Evolutionary conservation across 2,888 invertebrate genomes (phyloP), one percentile per base, ranked within the genome.

Genomic region (Tenthredo livida): DNA sequence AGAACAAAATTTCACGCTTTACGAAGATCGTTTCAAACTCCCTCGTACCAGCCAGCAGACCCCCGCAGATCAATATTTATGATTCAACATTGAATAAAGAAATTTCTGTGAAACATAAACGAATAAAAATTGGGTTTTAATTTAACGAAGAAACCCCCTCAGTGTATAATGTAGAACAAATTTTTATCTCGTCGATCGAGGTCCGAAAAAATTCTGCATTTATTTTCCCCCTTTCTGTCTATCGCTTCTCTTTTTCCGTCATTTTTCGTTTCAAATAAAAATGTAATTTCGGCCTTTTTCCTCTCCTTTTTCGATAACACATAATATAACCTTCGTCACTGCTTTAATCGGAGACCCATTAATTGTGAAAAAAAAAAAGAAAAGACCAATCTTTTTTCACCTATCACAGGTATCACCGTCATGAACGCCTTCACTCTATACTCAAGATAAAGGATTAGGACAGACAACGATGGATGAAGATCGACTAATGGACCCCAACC

Each of bases 391-490:
- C 21, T 25, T 73, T 73, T 21, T 73, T 3, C 72, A 37, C 12
- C 15, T n/a, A 40, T 21, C 12, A 15, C n/a, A n/a, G n/a, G n/a
- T 7, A 73, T 73, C 10, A 25, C 25, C 29, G 29, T 21, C 25
- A 7, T 33, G 54, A 10, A 29, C 10, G 47, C 3, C 25, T 3
- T 17, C 5, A 7, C 7, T 3, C 40, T 43, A 50, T n/a, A 75
- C 21, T 54, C 5, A 25, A 84, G 75, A 75, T 61, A 75, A 75
- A 84, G 84, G 84, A 84, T 84, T 84, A 43, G 58, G 84, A 73
- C 72, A 73, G 84, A 40, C 50, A 73, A 61, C 75, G 84, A 84
- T 84, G 21, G 84, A 84, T 84, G 25, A 25, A 15, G 58, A 80
- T 40, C 84, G 33, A 70, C 84, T 84, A 84, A 84, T 84, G 84